Evolutionary conservation across 2,113 vertebrate species (phyloP).

Genomic region (Penelope pileata): DNA sequence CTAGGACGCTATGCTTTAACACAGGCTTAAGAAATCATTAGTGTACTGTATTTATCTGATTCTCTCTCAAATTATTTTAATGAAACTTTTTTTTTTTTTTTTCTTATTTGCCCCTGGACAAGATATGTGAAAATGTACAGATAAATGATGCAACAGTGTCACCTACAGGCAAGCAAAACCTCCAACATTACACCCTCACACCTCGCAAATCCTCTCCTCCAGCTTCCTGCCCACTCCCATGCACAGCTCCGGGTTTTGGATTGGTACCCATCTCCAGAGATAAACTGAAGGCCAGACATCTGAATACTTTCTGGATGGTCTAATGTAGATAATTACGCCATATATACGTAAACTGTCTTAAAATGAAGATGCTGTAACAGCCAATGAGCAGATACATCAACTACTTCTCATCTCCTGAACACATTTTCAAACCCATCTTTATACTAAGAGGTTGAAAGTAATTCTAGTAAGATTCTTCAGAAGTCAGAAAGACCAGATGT

Average conservation of each 20-base stretch:
- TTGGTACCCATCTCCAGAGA: conserved; percentile 35
- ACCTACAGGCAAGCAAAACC: conserved; percentile 76
- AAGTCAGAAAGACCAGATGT: conserved; percentile 15
- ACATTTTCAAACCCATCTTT: conserved; percentile 21
- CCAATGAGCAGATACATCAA: not conserved
- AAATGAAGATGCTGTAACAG: conserved; percentile 1
- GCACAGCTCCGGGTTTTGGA: not conserved
- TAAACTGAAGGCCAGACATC: conserved; percentile 6
- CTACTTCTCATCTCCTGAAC: not conserved
- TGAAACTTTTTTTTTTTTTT: not conserved
- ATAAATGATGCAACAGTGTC: conserved; percentile 80
- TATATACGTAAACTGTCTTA: not conserved
- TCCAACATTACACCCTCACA: not conserved
- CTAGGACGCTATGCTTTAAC: not conserved
- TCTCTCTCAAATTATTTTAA: conserved; percentile 15
- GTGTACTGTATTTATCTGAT: not conserved
- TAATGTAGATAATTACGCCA: conserved; percentile 43
- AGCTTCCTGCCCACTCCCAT: not conserved
- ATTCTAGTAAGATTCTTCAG: conserved; percentile 16
- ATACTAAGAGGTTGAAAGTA: not conserved
- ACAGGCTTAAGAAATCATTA: not conserved
- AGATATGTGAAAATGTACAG: conserved; percentile 34
- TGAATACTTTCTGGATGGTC: conserved; percentile 23
- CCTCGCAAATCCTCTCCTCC: not conserved
- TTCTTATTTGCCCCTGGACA: conserved; percentile 71